Evolutionary conservation across 2,113 vertebrate genomes (phyloP).

Genomic region (Colossoma macropomum): DNA sequence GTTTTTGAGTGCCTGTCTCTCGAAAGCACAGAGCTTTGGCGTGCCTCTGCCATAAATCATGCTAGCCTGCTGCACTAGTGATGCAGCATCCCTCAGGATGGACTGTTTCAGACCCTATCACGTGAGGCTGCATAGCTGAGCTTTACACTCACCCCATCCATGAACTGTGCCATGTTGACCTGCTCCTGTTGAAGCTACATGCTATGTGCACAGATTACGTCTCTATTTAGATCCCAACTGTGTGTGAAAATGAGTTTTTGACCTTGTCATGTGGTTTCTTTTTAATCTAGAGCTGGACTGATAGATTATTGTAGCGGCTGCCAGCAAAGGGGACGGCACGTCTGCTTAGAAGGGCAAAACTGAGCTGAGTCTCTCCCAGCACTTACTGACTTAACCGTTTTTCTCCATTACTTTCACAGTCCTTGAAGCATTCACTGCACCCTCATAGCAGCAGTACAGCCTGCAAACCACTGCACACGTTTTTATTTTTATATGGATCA

Average conservation of each 20-base stretch:
- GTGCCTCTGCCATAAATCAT: conserved; percentile 50
- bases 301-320: conserved; percentile 45
- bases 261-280: conserved; percentile 51
- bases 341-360: conserved; percentile 43
- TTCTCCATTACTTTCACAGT: conserved; percentile 10
- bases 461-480: neutral
- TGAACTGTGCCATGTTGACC: conserved; percentile 34
- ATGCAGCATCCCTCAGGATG: conserved; percentile 26
- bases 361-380: conserved; percentile 15
- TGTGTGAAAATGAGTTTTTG: conserved; percentile 51
- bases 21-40: conserved; percentile 18
- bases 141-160: conserved; percentile 38
- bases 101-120: conserved; percentile 20
- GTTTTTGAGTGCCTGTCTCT: conserved; percentile 10
- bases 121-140: conserved; percentile 25
- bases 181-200: conserved; percentile 30
- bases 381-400: conserved; percentile 14
- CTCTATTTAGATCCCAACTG: conserved; percentile 39
- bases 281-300: conserved; percentile 51
- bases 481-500: no score
- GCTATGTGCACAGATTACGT: conserved; percentile 36
- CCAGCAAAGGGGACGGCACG: conserved; percentile 42
- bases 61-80: conserved; percentile 18
- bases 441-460: neutral
- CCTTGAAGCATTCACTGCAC: conserved; percentile 25